Conservation (phyloP, 2,888 invertebrate genomes). For the Phaedon cochleariae region DNA sequence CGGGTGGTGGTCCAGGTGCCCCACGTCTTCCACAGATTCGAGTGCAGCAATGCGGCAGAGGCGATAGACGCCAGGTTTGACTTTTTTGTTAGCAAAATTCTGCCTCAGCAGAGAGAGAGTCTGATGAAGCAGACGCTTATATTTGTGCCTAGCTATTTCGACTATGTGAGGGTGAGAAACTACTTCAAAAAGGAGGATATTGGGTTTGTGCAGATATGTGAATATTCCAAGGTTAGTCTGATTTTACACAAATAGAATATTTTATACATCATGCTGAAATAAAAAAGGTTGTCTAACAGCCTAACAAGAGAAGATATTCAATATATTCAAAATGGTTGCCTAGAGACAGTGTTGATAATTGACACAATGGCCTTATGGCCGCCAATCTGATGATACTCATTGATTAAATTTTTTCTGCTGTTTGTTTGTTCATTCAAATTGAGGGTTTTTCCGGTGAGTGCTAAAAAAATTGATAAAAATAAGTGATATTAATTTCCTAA, state of each 20-base stretch:
- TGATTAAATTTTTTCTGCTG: too few species aligned
- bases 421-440: too few species aligned
- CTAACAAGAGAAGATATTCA: too few species aligned
- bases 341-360: too few species aligned
- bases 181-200: conserved; percentile 90
- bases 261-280: not conserved
- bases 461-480: too few species aligned
- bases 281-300: too few species aligned
- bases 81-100: conserved; percentile 80
- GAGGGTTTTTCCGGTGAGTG: too few species aligned
- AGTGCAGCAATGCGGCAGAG: conserved; percentile 68
- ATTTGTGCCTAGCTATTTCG: conserved; percentile 94
- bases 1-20: conserved; percentile 82
- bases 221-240: conserved; percentile 80
- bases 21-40: conserved; percentile 80
- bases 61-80: conserved; percentile 84
- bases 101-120: conserved; percentile 81
- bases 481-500: too few species aligned
- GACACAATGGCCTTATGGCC: too few species aligned
- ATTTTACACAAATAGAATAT: conserved; percentile 3
- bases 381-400: too few species aligned
- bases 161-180: conserved; percentile 91
- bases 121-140: conserved; percentile 88
- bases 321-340: too few species aligned
- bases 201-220: conserved; percentile 90